Conservation (phyloP, 1,140 invertebrate species). For the Protaetia brevitarsis region DNA sequence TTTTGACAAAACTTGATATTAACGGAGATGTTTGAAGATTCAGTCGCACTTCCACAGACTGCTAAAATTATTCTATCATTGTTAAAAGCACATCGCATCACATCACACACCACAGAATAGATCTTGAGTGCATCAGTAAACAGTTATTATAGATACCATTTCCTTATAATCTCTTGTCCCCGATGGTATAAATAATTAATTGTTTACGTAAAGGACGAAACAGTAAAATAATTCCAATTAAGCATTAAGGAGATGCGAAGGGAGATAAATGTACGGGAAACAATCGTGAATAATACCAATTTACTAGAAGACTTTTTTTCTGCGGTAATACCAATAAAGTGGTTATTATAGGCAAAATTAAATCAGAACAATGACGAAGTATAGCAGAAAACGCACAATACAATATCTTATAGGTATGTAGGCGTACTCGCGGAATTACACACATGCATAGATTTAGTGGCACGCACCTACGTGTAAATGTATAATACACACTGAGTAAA, state of each 20-base stretch:
- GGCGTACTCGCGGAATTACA: too few relatives aligned
- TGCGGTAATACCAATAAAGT: background rate
- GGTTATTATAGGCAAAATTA: constrained; percentile 19
- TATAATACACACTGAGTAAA: background rate
- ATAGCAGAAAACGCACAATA: background rate
- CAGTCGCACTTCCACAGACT: too few relatives aligned
- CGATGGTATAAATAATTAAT: background rate
- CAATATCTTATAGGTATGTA: background rate
- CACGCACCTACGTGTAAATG: too few relatives aligned
- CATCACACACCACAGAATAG: too few relatives aligned
- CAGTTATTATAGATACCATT: background rate
- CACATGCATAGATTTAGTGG: too few relatives aligned
- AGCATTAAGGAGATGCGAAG: background rate
- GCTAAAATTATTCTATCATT: too few relatives aligned
- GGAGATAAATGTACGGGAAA: background rate
- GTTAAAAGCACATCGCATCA: too few relatives aligned
- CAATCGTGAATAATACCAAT: constrained; percentile 4
- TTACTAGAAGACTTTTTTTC: background rate
- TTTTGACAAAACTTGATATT: too few relatives aligned
- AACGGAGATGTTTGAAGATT: too few relatives aligned
- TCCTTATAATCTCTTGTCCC: background rate
- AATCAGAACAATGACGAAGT: constrained; percentile 9
- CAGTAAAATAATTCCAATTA: constrained; percentile 1
- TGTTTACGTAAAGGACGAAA: background rate
- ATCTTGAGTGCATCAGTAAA: background rate